Conservation (phyloP, 2,113 vertebrate genomes). For the Plectropomus leopardus region DNA sequence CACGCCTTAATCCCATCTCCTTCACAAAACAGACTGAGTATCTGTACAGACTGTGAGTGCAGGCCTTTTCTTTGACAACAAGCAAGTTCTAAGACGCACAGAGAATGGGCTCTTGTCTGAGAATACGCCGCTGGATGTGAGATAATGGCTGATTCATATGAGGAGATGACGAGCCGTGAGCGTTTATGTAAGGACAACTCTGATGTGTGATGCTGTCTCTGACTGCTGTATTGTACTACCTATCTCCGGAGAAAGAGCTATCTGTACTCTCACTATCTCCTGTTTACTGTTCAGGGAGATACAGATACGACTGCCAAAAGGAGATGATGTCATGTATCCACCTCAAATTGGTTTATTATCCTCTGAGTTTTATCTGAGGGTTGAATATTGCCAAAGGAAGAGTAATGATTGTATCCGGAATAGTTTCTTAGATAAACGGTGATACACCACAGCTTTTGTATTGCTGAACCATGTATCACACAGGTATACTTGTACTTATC, state of each 20-base stretch:
- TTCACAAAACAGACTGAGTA: conserved; percentile 42
- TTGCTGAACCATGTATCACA: conserved; percentile 18
- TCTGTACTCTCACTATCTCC: conserved; percentile 49
- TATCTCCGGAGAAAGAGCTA: conserved; percentile 17
- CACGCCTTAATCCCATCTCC: conserved; percentile 49
- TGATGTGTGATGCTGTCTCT: conserved; percentile 33
- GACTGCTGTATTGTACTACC: conserved; percentile 34
- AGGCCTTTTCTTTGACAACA: conserved; percentile 51
- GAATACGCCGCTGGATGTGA: conserved; percentile 33
- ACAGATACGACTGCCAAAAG: conserved; percentile 37
- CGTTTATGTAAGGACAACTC: conserved; percentile 58
- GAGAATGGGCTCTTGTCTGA: conserved; percentile 71
- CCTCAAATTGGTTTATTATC: conserved; percentile 46
- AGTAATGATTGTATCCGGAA: conserved; percentile 11
- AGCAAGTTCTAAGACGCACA: conserved; percentile 30
- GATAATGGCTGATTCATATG: conserved; percentile 72
- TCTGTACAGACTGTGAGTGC: conserved; percentile 56
- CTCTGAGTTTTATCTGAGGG: conserved; percentile 32
- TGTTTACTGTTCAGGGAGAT: conserved; percentile 52
- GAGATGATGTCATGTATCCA: conserved; percentile 64
- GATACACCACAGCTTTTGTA: conserved; percentile 12
- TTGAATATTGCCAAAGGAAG: conserved; percentile 8
- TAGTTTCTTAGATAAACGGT: conserved; percentile 22
- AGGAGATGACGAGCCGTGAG: conserved; percentile 47
- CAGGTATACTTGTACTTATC: conserved; percentile 9